Conservation (phyloP, 2,888 invertebrate species). For the Trissoscelio sp. region DNA sequence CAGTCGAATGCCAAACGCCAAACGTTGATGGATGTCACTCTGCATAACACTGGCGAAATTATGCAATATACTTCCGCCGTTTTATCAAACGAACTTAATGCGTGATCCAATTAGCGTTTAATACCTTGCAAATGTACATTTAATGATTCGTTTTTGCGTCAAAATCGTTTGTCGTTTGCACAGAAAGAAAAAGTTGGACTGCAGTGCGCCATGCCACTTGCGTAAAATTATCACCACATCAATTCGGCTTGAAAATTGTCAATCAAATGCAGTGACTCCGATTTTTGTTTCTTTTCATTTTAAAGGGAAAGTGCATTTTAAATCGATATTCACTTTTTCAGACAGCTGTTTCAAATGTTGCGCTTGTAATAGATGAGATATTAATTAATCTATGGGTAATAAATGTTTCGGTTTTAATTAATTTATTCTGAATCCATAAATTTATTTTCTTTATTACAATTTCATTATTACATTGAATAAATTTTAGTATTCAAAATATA, state of each 20-base stretch:
- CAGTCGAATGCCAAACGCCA: constrained; percentile 66
- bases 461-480: too few species aligned
- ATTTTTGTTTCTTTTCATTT: not conserved
- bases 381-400: too few species aligned
- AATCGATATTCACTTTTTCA: not conserved
- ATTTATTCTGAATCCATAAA: too few species aligned
- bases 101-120: constrained; percentile 56
- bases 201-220: not conserved
- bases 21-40: constrained; percentile 74
- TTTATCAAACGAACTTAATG: constrained; percentile 40
- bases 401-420: too few species aligned
- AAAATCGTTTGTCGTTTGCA: constrained; percentile 41
- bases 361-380: too few species aligned
- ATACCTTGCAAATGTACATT: constrained; percentile 34
- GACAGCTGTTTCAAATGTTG: not conserved
- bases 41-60: constrained; percentile 22
- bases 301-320: constrained; percentile 5
- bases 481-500: too few species aligned
- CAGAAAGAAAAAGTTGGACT: not conserved
- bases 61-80: constrained; percentile 50
- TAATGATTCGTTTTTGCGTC: constrained; percentile 43
- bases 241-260: constrained; percentile 7
- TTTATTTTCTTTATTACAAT: too few species aligned
- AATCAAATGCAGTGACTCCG: constrained; percentile 1
- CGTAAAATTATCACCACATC: constrained; percentile 7